Percentiles rank a stretch among this genome's conserved stretches.
Evolutionary conservation across 1,140 invertebrate species (phyloP).

Genomic region (Macrocentrus cingulum): DNA sequence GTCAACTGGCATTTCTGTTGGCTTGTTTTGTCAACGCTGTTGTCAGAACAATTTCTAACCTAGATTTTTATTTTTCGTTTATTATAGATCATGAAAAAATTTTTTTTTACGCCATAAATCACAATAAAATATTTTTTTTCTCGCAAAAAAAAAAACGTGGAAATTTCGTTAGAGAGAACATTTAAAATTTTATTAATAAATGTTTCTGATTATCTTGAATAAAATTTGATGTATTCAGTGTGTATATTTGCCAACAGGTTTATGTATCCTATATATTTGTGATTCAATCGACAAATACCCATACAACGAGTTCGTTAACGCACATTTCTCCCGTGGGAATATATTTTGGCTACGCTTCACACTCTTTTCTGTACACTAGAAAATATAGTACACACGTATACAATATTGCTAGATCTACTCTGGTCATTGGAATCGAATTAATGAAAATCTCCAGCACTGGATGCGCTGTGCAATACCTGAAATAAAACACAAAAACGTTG

Average conservation of each 20-base stretch:
- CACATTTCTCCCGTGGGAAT: too few relatives aligned
- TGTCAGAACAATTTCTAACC: too few relatives aligned
- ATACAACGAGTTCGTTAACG: background rate
- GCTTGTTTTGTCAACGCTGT: background rate
- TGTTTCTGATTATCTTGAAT: too few relatives aligned
- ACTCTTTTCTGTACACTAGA: background rate
- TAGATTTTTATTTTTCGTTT: too few relatives aligned
- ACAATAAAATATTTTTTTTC: too few relatives aligned
- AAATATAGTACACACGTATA: background rate
- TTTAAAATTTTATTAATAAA: too few relatives aligned
- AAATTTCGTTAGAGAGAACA: background rate
- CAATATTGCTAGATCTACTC: background rate
- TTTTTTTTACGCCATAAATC: background rate
- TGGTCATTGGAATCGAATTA: background rate
- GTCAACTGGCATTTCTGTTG: background rate
- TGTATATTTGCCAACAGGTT: background rate
- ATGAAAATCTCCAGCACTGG: background rate
- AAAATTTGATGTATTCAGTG: too few relatives aligned
- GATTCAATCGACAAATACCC: conserved; percentile 1
- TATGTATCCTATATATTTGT: background rate
- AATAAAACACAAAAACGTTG: background rate
- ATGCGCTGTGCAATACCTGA: background rate
- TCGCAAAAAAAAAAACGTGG: background rate
- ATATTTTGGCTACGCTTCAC: background rate
- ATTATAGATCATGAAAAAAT: background rate